Evolutionary conservation across 2,113 vertebrate genomes (phyloP).

Genomic region (Tor tambroides): DNA sequence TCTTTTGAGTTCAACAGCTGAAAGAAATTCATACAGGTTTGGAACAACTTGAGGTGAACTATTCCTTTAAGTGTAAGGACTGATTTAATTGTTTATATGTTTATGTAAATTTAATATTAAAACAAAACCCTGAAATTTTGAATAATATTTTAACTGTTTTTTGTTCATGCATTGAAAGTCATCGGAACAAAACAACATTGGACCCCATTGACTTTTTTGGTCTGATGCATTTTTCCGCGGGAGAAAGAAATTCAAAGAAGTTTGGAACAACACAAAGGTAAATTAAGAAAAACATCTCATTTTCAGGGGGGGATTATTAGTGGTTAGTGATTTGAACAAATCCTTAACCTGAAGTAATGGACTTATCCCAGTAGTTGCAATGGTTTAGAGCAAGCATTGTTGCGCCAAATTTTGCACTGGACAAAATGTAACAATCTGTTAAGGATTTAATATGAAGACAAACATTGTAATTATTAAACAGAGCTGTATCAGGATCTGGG

Average conservation of each 20-base stretch:
- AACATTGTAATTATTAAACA: background rate
- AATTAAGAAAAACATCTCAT: background rate
- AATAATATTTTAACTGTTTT: background rate
- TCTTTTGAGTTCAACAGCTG: background rate
- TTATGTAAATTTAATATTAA: background rate
- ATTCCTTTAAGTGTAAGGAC: background rate
- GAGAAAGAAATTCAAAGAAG: background rate
- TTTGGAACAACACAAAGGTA: background rate
- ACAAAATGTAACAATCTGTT: background rate
- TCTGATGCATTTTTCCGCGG: background rate
- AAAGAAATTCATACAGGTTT: background rate
- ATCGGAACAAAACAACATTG: background rate
- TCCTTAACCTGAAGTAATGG: background rate
- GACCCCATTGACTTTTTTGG: background rate
- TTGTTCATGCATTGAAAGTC: background rate
- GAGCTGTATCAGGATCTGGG: background rate
- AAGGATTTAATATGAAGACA: background rate
- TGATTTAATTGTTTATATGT: background rate
- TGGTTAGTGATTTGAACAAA: background rate
- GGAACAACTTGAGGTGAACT: background rate
- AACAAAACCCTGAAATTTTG: background rate
- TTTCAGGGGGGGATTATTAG: background rate
- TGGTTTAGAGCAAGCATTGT: background rate
- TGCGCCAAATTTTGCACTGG: background rate
- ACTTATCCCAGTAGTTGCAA: background rate